Percentiles rank a stretch among this genome's conserved stretches.
phyloP scores from a whole-genome alignment of 2,888 invertebrate species.

The Diplolepis rosae region DNA sequence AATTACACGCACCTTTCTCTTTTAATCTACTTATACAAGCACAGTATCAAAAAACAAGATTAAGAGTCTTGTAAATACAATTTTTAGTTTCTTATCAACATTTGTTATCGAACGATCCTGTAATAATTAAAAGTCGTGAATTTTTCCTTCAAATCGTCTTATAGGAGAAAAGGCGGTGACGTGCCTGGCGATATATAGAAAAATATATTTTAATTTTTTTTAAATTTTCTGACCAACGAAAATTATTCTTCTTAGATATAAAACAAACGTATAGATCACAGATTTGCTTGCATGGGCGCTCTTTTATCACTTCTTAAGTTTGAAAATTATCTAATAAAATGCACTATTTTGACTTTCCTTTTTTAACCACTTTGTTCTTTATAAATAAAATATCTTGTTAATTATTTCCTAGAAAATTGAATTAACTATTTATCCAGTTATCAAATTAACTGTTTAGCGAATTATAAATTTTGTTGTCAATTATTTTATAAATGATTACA shows the following conservation, averaged over 20 bases:
- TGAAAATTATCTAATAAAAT: neutral
- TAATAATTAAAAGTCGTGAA: conserved; percentile 5
- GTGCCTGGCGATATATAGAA: conserved; percentile 21
- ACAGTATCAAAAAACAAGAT: conserved; percentile 23
- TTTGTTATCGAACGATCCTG: neutral
- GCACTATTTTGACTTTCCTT: neutral
- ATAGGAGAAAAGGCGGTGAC: conserved; percentile 13
- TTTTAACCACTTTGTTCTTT: too few relatives aligned
- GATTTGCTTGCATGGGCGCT: conserved; percentile 10
- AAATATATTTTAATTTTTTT: conserved; percentile 4
- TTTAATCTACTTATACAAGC: neutral
- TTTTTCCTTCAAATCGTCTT: neutral
- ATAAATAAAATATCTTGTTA: neutral
- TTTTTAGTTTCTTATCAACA: neutral
- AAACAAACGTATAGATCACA: conserved; percentile 14
- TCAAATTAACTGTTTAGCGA: too few relatives aligned
- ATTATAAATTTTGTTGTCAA: too few relatives aligned
- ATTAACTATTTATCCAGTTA: neutral
- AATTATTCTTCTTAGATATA: neutral
- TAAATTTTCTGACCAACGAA: neutral
- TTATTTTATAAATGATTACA: neutral
- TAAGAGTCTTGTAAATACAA: neutral
- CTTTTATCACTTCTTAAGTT: conserved; percentile 12
- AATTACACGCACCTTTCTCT: conserved; percentile 24
- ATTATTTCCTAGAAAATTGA: too few relatives aligned